Base-by-base conservation (phyloP, 2,888 invertebrate genomes). In the Orgyia antiqua region DNA sequence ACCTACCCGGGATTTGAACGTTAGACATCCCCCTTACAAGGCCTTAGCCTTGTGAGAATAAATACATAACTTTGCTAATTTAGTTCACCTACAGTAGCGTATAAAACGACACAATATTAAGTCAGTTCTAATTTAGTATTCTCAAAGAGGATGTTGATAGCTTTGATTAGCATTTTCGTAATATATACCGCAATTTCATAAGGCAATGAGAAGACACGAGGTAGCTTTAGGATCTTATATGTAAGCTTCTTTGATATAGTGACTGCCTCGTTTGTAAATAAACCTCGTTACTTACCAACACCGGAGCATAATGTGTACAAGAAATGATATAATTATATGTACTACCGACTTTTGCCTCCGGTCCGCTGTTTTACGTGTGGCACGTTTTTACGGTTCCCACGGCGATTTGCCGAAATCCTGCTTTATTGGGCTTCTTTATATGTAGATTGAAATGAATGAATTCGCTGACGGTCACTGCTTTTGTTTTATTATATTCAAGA, bases 121-220 rank as follows among this genome's bases (percentile, higher is more conserved):
- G 7, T 4, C 12, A 18, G 17, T 29, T 9, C 8, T 25, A 33
- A 42, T 39, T 51, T 39, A 27, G 32, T 33, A 37, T 33, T 39
- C 31, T 15, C 17, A 31, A 35, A 36, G 24, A 27, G 26, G n/a
- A 32, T 21, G 19, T 9, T 19, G 19, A 33, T 24, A 31, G 21
- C 24, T 26, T 28, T 29, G 25, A 42, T 38, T 45, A 34, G 11
- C 25, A 38, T 37, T 46, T 45, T 21, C 13, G 13, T 24, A 17
- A 25, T 33, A 29, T 29, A 24, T 30, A 19, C n/a, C 29, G 13
- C 20, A 24, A 24, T 33, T 12, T 25, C 27, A 19, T 21, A 28
- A 34, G 12, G 11, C 31, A 36, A 30, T 3, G 9, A n/a, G 12
- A 12, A 27, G 12, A 28, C 23, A 13, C 19, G 19, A 13, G 13